phyloP scores from a whole-genome alignment of 2,797 vertebrate species.

The Ambastaia sidthimunki region DNA sequence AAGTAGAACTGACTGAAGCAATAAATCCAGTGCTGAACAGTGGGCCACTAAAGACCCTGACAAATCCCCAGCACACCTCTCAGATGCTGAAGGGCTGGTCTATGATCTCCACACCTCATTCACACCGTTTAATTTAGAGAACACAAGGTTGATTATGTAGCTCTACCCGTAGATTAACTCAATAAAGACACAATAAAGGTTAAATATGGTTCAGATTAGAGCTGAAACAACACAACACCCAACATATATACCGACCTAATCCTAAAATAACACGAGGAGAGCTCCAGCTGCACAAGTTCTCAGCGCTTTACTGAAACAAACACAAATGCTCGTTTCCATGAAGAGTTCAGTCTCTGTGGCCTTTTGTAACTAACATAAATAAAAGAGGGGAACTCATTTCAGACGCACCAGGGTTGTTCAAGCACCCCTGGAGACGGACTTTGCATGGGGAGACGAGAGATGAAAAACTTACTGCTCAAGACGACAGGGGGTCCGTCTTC shows the following conservation, averaged over 20 bases:
- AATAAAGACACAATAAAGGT: slow-evolving; percentile 53
- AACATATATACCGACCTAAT: slow-evolving; percentile 60
- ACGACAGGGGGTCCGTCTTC: slow-evolving; percentile 36
- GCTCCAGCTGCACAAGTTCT: slow-evolving; percentile 49
- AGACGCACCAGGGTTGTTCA: slow-evolving; percentile 64
- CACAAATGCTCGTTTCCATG: slow-evolving; percentile 54
- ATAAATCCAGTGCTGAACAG: not conserved
- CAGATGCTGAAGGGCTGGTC: not conserved
- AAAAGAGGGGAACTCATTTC: slow-evolving; percentile 69
- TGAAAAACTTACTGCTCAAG: slow-evolving; percentile 58
- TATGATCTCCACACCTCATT: slow-evolving; percentile 26
- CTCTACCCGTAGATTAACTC: slow-evolving; percentile 56
- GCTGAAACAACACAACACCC: slow-evolving; percentile 59
- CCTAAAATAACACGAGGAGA: slow-evolving; percentile 65
- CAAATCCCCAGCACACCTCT: not conserved
- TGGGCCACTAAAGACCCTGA: not conserved
- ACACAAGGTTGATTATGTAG: slow-evolving; percentile 37
- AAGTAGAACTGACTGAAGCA: no score
- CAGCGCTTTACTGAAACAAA: slow-evolving; percentile 54
- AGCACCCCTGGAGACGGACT: slow-evolving; percentile 55
- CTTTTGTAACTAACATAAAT: slow-evolving; percentile 71
- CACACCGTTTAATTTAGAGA: slow-evolving; percentile 13
- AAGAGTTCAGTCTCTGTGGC: slow-evolving; percentile 64
- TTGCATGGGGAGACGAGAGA: slow-evolving; percentile 54
- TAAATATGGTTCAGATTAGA: slow-evolving; percentile 63